Evolutionary conservation across 2,888 invertebrate species (phyloP).

Genomic region (Plusia festucae): DNA sequence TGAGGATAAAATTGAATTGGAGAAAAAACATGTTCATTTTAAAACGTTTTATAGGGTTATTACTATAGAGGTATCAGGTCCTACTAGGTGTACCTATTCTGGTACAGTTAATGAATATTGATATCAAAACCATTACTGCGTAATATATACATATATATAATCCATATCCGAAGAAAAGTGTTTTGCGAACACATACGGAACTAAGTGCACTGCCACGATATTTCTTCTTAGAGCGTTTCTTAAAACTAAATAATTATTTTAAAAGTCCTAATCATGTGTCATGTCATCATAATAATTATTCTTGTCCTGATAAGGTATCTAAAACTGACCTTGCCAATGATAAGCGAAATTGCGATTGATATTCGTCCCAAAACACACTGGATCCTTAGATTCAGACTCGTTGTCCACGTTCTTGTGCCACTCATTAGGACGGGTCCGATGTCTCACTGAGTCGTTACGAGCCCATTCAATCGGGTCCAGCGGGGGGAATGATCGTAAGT

Average conservation of each 20-base stretch:
- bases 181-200: no score
- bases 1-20: no score
- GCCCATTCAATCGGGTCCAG: conserved; percentile 72
- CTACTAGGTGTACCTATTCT: no score
- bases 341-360: conserved; percentile 85
- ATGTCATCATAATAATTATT: background rate
- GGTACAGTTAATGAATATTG: no score
- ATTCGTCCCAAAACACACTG: conserved; percentile 81
- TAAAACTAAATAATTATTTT: background rate
- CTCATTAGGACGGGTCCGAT: conserved; percentile 65
- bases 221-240: background rate
- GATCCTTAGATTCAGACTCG: conserved; percentile 51
- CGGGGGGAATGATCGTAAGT: conserved; percentile 60
- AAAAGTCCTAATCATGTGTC: background rate
- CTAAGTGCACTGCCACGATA: no score
- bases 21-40: no score
- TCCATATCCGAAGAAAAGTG: no score
- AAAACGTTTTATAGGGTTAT: no score
- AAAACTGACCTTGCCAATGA: conserved; percentile 83
- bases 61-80: no score
- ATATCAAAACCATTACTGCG: no score
- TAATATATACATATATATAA: no score
- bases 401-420: conserved; percentile 84
- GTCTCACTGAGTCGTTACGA: conserved; percentile 69
- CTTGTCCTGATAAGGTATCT: conserved; percentile 13